A percentile compares a stretch with the other conserved stretches of the same genome.
Conservation (phyloP, 2,797 vertebrate genomes). For the Tragopan temminckii region DNA sequence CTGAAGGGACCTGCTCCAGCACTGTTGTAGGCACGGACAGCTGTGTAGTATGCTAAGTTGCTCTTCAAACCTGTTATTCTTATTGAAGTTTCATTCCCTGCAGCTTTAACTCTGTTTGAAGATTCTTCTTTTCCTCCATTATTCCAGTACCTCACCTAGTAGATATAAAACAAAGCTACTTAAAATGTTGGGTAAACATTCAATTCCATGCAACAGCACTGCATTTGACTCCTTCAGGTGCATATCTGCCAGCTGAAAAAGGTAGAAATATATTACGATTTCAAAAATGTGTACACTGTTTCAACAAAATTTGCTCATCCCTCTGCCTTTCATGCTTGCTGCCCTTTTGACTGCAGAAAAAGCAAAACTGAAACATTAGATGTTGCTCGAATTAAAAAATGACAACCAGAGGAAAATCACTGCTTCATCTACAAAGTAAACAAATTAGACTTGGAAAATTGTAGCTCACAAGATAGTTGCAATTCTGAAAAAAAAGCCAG, state of each 20-base stretch:
- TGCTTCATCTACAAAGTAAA: not conserved
- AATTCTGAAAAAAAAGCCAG: not conserved
- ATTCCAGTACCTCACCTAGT: constrained; percentile 93
- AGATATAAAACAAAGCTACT: not conserved
- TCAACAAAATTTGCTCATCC: not conserved
- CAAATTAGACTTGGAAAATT: not conserved
- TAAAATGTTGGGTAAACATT: not conserved
- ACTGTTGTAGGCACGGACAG: constrained; percentile 93
- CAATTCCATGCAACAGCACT: too few species aligned
- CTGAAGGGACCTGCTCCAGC: constrained; percentile 92
- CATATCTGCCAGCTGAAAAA: not conserved
- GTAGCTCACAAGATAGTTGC: not conserved
- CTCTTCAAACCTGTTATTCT: constrained; percentile 89
- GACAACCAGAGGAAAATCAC: not conserved
- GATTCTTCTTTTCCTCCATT: constrained; percentile 91
- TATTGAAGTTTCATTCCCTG: constrained; percentile 89
- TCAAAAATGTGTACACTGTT: not conserved
- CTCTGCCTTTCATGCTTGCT: not conserved
- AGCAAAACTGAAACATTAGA: not conserved
- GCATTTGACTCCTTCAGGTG: not conserved
- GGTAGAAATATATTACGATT: not conserved
- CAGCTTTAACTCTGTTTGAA: constrained; percentile 89
- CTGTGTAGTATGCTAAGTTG: constrained; percentile 88
- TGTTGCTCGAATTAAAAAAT: not conserved
- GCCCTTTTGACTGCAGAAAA: constrained; percentile 1